Conservation (phyloP, 2,113 vertebrate genomes). For the Oncorhynchus kisutch region DNA sequence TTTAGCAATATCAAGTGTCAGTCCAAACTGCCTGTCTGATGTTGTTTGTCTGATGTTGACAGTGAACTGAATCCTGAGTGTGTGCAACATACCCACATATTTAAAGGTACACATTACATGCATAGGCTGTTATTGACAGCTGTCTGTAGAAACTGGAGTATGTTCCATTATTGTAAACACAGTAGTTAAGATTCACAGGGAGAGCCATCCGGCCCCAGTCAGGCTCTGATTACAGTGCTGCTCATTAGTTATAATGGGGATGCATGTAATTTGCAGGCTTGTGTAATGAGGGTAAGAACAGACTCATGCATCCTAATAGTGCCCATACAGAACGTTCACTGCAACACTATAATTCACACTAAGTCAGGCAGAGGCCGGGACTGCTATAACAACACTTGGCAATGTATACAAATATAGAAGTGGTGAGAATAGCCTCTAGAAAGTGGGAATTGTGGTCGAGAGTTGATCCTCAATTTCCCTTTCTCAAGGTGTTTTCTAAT, state of each 20-base stretch:
- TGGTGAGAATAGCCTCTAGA: background rate
- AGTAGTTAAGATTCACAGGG: conserved; percentile 16
- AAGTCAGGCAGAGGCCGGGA: conserved; percentile 28
- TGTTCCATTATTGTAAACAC: conserved; percentile 35
- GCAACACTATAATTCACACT: conserved; percentile 62
- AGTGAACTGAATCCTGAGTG: conserved; percentile 25
- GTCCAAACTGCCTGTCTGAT: conserved; percentile 17
- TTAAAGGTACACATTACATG: conserved; percentile 11
- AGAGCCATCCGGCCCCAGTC: conserved; percentile 10
- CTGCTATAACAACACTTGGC: conserved; percentile 37
- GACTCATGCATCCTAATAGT: conserved; percentile 49
- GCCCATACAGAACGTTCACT: conserved; percentile 27
- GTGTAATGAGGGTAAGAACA: conserved; percentile 61
- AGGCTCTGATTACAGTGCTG: conserved; percentile 53
- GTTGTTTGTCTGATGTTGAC: conserved; percentile 41
- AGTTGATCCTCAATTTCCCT: background rate
- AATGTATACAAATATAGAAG: conserved; percentile 10
- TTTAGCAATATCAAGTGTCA: background rate
- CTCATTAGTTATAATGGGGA: conserved; percentile 68
- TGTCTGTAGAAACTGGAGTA: conserved; percentile 39
- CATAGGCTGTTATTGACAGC: conserved; percentile 47
- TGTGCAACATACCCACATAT: background rate
- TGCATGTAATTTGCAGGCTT: conserved; percentile 57
- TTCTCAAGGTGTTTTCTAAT: background rate
- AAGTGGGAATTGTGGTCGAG: background rate